Evolutionary conservation across 2,888 invertebrate species (phyloP), one percentile per base, ranked within the genome.

Genomic region (Sinohyriopsis cumingii): DNA sequence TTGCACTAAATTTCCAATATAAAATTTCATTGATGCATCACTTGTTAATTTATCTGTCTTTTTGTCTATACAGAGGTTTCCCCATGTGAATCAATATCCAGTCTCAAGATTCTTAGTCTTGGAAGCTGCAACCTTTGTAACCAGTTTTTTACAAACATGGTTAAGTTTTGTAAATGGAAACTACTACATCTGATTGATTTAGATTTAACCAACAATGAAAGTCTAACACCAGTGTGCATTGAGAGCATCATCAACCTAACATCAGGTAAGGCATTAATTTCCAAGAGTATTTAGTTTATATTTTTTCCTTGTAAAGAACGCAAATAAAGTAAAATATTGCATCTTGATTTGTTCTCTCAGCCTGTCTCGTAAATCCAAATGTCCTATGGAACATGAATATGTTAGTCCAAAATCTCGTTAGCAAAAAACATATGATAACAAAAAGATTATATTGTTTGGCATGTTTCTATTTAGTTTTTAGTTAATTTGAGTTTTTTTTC

Each of bases 141-240:
- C 65, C 72, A 69, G 12, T 75, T 84, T 57, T 73, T 82, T 63
- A 60, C 73, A 33, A 69, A 68, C 9, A 64, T 84, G 25, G 72
- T 72, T 54, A 72, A 74, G 56, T 62, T 69, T 7, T 77, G 79
- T 45, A 66, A 78, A 65, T 83, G 82, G 65, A 83, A 74, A 68
- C 69, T 82, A 71, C 73, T 78, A 45, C 67, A 71, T 15, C 72
- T 86, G 59, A 59, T 69, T 15, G 84, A 85, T 55, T 72, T 86
- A 22, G 81, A 84, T 63, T 56, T 86, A 6, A 73, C 80, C 25
- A 78, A 77, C 55, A 86, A 86, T 73, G 71, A 73, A 19, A 73
- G 78, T n/a, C 69, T 86, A 15, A 75, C 80, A 7, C 63, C 78
- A 20, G 70, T 68, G 18, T 77, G 77, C 71, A 57, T 84, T 18